Evolutionary conservation across 1,140 invertebrate species (phyloP).

Genomic region (Euwallacea fornicatus): DNA sequence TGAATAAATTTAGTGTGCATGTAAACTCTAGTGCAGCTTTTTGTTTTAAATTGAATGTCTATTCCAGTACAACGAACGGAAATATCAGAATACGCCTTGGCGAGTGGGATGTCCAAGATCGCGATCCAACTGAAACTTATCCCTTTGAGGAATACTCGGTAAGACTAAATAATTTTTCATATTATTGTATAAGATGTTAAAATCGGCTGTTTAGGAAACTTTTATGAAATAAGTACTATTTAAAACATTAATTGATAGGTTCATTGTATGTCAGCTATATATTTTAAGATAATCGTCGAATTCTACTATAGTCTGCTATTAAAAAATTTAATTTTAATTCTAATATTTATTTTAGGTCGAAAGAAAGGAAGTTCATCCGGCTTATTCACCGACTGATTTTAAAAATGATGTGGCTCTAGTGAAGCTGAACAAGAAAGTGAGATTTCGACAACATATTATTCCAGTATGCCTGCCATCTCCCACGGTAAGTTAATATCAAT

Average conservation of each 20-base stretch:
- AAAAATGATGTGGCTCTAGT: constrained; percentile 87
- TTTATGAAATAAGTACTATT: no score
- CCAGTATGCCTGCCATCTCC: constrained; percentile 70
- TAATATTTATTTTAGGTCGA: constrained; percentile 58
- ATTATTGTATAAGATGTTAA: no score
- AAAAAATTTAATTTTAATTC: not conserved
- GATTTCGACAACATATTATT: constrained; percentile 86
- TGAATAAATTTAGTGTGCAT: no score
- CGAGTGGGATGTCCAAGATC: constrained; percentile 87
- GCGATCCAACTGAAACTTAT: constrained; percentile 77
- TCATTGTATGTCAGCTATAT: not conserved
- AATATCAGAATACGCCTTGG: constrained; percentile 85
- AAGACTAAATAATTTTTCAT: not conserved
- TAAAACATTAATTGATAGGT: not conserved
- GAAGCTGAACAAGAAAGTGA: constrained; percentile 74
- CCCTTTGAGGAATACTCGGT: constrained; percentile 83
- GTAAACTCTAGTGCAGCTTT: not conserved
- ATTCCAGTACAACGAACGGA: constrained; percentile 72
- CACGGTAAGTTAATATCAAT: constrained; percentile 42
- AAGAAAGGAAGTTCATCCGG: constrained; percentile 85
- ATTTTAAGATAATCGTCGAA: not conserved
- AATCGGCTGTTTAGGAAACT: no score
- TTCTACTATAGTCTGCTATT: not conserved
- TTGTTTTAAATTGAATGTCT: constrained; percentile 15
- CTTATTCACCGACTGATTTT: constrained; percentile 85